phyloP scores from a whole-genome alignment of 2,888 invertebrate genomes.

The Drosophila barbarae region DNA sequence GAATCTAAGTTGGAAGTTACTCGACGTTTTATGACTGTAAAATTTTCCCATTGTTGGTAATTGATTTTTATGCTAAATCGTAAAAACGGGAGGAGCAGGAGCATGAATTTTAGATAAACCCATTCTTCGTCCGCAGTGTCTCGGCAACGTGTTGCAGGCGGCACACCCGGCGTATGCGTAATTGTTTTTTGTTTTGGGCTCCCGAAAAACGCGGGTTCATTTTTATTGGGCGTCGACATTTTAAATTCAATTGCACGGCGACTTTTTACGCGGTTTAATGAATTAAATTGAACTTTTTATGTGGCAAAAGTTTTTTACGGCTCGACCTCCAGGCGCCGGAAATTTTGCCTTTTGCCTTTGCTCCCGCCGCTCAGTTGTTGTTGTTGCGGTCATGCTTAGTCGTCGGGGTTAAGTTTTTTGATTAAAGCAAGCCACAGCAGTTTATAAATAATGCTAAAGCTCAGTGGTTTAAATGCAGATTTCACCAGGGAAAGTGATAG shows the following conservation, averaged over 20 bases:
- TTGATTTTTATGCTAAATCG: constrained; percentile 74
- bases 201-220: constrained; percentile 18
- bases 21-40: constrained; percentile 64
- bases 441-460: constrained; percentile 67
- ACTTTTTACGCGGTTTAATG: constrained; percentile 68
- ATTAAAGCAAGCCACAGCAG: constrained; percentile 43
- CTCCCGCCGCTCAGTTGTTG: constrained; percentile 10
- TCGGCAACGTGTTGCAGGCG: constrained; percentile 63
- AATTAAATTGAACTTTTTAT: constrained; percentile 74
- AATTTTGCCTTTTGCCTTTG: constrained; percentile 43
- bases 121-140: constrained; percentile 16
- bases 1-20: constrained; percentile 52
- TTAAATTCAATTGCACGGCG: constrained; percentile 69
- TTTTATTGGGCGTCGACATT: constrained; percentile 70
- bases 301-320: constrained; percentile 62
- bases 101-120: constrained; percentile 72
- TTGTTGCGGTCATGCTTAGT: constrained; percentile 54
- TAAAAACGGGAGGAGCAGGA: constrained; percentile 47
- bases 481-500: constrained; percentile 15
- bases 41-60: constrained; percentile 73
- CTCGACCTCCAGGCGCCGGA: constrained; percentile 64
- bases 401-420: constrained; percentile 56
- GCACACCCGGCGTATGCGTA: constrained; percentile 65
- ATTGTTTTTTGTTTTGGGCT: constrained; percentile 49
- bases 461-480: constrained; percentile 66